A percentile compares a stretch with the other conserved stretches of the same genome.
These are phyloP conservation scores for Lepidurus packardi DNA, from an alignment of 1,140 invertebrate genomes.

Conservation along the genomic window DNA sequence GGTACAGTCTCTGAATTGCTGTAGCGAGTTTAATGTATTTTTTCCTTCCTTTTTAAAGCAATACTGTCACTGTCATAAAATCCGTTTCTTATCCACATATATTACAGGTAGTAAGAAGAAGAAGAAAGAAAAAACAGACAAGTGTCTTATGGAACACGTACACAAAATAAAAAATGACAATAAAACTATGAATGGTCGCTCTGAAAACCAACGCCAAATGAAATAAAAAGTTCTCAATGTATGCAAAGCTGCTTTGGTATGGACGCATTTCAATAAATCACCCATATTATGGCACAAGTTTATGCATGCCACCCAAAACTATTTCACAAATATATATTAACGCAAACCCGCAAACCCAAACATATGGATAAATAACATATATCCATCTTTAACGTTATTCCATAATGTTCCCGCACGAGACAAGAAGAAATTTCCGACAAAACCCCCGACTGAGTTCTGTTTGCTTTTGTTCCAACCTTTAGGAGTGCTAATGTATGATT, in stretches of 20 bases:
- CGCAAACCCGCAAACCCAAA: not conserved
- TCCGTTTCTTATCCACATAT: not conserved
- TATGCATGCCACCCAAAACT: slow-evolving; percentile 21
- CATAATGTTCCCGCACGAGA: not conserved
- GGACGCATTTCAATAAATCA: slow-evolving; percentile 4
- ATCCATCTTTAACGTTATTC: not conserved
- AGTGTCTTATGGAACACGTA: not conserved
- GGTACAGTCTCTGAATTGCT: too few relatives aligned
- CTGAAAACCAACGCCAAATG: not conserved
- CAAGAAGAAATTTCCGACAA: not conserved
- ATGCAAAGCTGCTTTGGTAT: slow-evolving; percentile 5
- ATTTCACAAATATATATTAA: not conserved
- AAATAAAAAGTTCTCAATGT: not conserved
- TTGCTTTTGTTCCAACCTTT: not conserved
- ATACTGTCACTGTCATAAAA: not conserved
- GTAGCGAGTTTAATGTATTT: too few relatives aligned
- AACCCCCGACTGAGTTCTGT: not conserved
- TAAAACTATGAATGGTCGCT: slow-evolving; percentile 3
- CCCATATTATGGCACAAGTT: not conserved
- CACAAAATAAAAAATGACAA: not conserved
- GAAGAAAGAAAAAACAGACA: not conserved
- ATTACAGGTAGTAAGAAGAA: not conserved
- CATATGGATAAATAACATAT: not conserved
- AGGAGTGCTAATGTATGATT: not conserved
- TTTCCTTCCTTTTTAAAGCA: too few relatives aligned